Evolutionary conservation across 1,140 invertebrate genomes (phyloP).

Genomic region (Gonioctena quinquepunctata): DNA sequence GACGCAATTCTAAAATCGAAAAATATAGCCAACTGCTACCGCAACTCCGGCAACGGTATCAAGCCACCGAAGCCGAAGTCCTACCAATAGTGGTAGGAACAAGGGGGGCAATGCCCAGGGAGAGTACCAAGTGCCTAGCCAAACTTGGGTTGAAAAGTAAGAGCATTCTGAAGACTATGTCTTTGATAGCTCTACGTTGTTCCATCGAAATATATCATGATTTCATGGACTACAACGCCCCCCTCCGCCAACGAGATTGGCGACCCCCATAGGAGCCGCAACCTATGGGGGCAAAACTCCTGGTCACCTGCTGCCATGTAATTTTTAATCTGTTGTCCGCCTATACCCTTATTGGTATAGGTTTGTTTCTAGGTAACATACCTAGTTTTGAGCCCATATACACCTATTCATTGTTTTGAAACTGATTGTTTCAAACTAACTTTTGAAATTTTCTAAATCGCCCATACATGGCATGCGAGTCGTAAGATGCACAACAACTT

Average conservation of each 20-base stretch:
- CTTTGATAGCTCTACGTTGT: conserved; percentile 40
- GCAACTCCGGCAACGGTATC: conserved; percentile 17
- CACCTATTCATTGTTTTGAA: too few relatives aligned
- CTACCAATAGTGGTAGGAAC: conserved; percentile 50
- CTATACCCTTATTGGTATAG: too few relatives aligned
- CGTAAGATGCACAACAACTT: too few relatives aligned
- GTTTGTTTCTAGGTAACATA: too few relatives aligned
- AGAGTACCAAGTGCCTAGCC: conserved; percentile 28
- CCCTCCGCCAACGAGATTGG: not conserved
- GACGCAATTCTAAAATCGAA: conserved; percentile 25
- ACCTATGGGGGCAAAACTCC: conserved; percentile 1
- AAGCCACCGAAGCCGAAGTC: conserved; percentile 9
- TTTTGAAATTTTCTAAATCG: too few relatives aligned
- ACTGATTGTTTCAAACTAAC: too few relatives aligned
- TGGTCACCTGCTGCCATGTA: not conserved
- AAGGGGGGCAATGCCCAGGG: conserved; percentile 45
- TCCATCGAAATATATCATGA: conserved; percentile 44
- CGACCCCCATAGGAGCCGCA: not conserved
- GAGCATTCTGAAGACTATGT: conserved; percentile 36
- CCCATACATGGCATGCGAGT: too few relatives aligned
- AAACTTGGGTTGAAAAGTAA: conserved; percentile 32
- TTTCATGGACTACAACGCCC: conserved; percentile 41
- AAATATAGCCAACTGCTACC: conserved; percentile 37
- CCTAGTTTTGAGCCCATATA: too few relatives aligned
- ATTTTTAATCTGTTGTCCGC: too few relatives aligned